phyloP scores from a whole-genome alignment of 2,888 invertebrate genomes.

The Drosophila subquinaria region DNA sequence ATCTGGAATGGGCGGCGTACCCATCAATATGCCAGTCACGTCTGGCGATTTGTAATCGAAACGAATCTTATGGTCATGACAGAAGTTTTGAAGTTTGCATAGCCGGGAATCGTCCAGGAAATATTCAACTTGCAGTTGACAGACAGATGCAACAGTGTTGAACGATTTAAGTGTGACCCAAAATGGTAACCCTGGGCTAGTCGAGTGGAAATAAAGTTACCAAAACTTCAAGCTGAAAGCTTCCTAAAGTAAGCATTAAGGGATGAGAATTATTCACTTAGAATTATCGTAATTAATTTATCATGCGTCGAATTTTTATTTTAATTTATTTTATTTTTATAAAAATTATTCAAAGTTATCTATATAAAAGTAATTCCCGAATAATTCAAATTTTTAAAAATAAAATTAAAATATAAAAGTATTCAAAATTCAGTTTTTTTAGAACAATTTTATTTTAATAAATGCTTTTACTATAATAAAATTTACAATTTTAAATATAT shows the following conservation, averaged over 20 bases:
- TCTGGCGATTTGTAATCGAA: constrained; percentile 78
- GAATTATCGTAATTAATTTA: too few species aligned
- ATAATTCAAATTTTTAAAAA: too few species aligned
- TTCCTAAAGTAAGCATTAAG: too few species aligned
- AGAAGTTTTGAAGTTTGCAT: constrained; percentile 65
- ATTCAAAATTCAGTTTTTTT: too few species aligned
- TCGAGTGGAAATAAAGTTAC: constrained; percentile 28
- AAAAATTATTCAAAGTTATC: too few species aligned
- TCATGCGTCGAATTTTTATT: too few species aligned
- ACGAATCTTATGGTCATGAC: constrained; percentile 74
- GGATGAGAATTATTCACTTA: too few species aligned
- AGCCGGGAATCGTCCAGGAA: constrained; percentile 31
- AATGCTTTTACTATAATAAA: too few species aligned
- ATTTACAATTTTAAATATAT: too few species aligned
- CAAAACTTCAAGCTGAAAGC: neutral
- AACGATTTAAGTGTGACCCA: constrained; percentile 28
- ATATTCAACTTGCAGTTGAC: constrained; percentile 38
- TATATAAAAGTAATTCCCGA: too few species aligned
- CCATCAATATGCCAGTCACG: constrained; percentile 70
- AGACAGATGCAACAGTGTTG: constrained; percentile 57
- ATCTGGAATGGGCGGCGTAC: constrained; percentile 18
- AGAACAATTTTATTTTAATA: too few species aligned
- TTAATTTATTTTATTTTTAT: neutral
- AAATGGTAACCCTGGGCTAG: neutral
- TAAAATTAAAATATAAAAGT: too few species aligned